phyloP scores from a whole-genome alignment of 1,140 invertebrate genomes.

The Drosophila nebulosa region DNA sequence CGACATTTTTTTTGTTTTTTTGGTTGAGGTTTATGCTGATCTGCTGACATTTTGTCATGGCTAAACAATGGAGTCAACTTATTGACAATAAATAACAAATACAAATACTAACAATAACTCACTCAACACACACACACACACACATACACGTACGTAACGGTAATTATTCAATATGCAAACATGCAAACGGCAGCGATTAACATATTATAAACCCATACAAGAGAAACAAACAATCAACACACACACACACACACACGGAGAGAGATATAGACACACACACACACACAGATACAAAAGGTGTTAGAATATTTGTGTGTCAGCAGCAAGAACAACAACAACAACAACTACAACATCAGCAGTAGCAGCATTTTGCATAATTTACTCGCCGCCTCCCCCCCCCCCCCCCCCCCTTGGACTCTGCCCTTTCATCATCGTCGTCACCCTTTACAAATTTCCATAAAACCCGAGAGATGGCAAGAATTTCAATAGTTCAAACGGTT shows the following conservation, averaged over 20 bases:
- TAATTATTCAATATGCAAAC: constrained; percentile 77
- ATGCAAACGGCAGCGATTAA: constrained; percentile 76
- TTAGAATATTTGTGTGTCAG: constrained; percentile 32
- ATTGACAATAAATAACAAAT: constrained; percentile 38
- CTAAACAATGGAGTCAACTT: constrained; percentile 30
- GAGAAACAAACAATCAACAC: constrained; percentile 44
- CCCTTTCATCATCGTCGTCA: background rate
- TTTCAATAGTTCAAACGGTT: constrained; percentile 68
- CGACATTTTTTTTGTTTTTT: background rate
- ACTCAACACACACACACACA: constrained; percentile 10
- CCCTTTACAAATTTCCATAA: constrained; percentile 51
- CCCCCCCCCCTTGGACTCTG: background rate
- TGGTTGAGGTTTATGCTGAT: constrained; percentile 6
- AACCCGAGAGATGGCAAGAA: constrained; percentile 48
- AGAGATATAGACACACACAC: constrained; percentile 8
- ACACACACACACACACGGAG: constrained; percentile 6
- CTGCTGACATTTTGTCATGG: constrained; percentile 42
- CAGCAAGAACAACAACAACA: background rate
- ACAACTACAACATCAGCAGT: background rate
- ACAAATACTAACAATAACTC: constrained; percentile 22
- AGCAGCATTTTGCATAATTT: constrained; percentile 70
- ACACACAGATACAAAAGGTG: constrained; percentile 33
- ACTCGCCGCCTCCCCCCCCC: no score
- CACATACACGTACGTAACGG: constrained; percentile 48
- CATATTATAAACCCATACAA: constrained; percentile 72